A percentile compares a stretch with the other conserved stretches of the same genome.
phyloP scores from a whole-genome alignment of 2,797 vertebrate genomes.

The Otolemur crassicaudatus region DNA sequence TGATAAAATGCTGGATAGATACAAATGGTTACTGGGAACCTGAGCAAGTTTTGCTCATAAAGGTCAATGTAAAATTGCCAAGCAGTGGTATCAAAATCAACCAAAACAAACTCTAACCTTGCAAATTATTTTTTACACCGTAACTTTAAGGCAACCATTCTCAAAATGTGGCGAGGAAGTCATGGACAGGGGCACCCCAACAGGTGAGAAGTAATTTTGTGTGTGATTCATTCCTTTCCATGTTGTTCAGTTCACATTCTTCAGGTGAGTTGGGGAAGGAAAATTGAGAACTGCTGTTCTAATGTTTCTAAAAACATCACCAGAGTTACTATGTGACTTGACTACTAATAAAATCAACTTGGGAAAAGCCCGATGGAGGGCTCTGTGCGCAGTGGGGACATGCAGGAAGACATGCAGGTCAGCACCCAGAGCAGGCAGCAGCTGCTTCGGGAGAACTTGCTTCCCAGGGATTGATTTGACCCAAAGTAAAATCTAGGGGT shows the following conservation, averaged over 20 bases:
- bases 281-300: not conserved
- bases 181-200: not conserved
- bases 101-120: not conserved
- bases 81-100: not conserved
- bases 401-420: conserved; percentile 86
- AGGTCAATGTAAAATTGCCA: conserved; percentile 5
- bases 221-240: not conserved
- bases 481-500: conserved; percentile 62
- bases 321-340: not conserved
- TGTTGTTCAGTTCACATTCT: not conserved
- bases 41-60: not conserved
- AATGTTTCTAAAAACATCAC: conserved; percentile 13
- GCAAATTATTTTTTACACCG: not conserved
- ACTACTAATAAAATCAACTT: not conserved
- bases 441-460: conserved; percentile 70
- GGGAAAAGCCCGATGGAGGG: conserved; percentile 76
- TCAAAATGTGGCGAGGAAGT: not conserved
- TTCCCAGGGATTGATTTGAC: conserved; percentile 22
- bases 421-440: conserved; percentile 61
- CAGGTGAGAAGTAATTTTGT: not conserved
- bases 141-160: not conserved
- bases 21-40: not conserved
- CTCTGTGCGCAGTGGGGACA: conserved; percentile 70
- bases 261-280: not conserved
- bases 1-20: not conserved